phyloP scores from a whole-genome alignment of 2,888 invertebrate species.

The Macaria notata region DNA sequence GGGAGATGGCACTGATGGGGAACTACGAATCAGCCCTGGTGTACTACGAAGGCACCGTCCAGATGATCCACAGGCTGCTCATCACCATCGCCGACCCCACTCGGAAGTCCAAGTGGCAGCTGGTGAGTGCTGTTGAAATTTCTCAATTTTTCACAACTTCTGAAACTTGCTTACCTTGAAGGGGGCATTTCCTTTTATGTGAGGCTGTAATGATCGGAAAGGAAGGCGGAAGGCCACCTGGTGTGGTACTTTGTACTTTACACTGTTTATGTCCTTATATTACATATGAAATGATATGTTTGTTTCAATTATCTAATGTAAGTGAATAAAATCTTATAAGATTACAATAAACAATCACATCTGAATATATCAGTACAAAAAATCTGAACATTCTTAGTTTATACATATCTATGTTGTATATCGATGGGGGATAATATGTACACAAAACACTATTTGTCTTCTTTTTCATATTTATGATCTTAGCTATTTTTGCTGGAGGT shows the following conservation, averaged over 20 bases:
- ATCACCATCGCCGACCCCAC: conserved; percentile 90
- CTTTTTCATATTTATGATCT: too few species aligned
- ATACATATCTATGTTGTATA: too few species aligned
- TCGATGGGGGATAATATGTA: too few species aligned
- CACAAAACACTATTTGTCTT: too few species aligned
- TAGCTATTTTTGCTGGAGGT: too few species aligned
- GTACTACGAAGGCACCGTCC: conserved; percentile 96
- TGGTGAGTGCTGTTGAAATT: conserved; percentile 79
- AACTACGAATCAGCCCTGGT: conserved; percentile 97
- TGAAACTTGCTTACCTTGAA: conserved; percentile 65
- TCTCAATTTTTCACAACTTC: conserved; percentile 20
- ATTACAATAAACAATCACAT: too few species aligned
- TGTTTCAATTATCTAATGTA: too few species aligned
- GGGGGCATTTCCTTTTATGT: conserved; percentile 69
- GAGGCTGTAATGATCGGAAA: conserved; percentile 54
- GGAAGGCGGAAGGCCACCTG: conserved; percentile 69
- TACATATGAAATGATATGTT: background rate
- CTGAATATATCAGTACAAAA: too few species aligned
- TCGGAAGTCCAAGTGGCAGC: conserved; percentile 94
- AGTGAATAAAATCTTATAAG: too few species aligned
- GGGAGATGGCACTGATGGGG: conserved; percentile 97
- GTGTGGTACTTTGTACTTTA: conserved; percentile 41
- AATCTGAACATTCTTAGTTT: too few species aligned
- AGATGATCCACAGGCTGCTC: conserved; percentile 93
- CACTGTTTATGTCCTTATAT: conserved; percentile 28